phyloP scores from a whole-genome alignment of 2,113 vertebrate genomes.

The Pica pica region DNA sequence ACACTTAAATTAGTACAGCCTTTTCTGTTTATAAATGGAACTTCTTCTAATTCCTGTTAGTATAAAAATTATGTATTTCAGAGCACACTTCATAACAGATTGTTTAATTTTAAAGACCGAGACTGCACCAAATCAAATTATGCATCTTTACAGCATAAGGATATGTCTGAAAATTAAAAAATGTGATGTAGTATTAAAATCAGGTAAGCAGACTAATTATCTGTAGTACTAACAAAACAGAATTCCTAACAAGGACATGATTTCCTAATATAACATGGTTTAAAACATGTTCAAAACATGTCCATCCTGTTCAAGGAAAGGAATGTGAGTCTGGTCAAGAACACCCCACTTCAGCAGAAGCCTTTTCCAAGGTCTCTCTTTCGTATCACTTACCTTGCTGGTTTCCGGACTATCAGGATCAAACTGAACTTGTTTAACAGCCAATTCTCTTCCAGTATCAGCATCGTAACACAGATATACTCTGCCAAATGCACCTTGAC shows the following conservation, averaged over 20 bases:
- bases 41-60: not conserved
- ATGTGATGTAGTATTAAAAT: not conserved
- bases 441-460: slow-evolving; percentile 93
- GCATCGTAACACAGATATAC: slow-evolving; percentile 97
- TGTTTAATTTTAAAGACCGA: not conserved
- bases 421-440: slow-evolving; percentile 98
- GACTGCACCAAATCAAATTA: not conserved
- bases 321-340: not conserved
- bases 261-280: not conserved
- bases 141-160: not conserved
- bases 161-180: not conserved
- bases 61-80: not conserved
- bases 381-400: slow-evolving; percentile 84
- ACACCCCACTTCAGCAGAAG: not conserved
- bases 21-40: not conserved
- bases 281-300: not conserved
- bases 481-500: slow-evolving; percentile 94
- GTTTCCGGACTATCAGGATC: slow-evolving; percentile 97
- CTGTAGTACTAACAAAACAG: not conserved
- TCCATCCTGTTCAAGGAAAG: not conserved
- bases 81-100: not conserved
- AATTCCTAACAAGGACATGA: not conserved
- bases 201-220: not conserved
- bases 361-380: not conserved
- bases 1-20: not conserved